phyloP scores from a whole-genome alignment of 1,140 invertebrate genomes.

The Heliconius nattereri region DNA sequence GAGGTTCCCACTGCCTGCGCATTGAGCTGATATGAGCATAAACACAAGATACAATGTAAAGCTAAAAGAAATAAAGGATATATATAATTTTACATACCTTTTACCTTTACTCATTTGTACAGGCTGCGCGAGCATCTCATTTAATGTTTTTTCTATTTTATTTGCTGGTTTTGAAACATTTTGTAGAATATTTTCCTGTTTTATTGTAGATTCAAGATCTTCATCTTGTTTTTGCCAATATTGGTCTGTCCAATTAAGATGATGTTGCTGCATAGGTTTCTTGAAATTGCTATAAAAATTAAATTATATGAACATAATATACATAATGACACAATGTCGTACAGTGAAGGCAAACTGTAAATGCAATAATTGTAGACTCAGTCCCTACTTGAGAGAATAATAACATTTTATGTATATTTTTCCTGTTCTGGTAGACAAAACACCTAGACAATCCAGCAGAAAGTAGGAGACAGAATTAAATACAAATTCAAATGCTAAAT shows the following conservation, averaged over 20 bases:
- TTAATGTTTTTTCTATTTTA: conserved; percentile 41
- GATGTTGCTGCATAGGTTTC: not conserved
- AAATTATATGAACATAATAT: not conserved
- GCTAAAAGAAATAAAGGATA: not conserved
- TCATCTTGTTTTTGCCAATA: conserved; percentile 24
- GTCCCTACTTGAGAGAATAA: too few relatives aligned
- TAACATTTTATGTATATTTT: too few relatives aligned
- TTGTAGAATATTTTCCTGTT: not conserved
- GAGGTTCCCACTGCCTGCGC: too few relatives aligned
- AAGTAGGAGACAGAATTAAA: too few relatives aligned
- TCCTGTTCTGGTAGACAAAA: too few relatives aligned
- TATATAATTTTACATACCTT: conserved; percentile 39
- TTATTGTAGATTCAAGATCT: not conserved
- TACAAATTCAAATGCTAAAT: too few relatives aligned
- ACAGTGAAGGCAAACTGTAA: too few relatives aligned
- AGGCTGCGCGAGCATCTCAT: conserved; percentile 42
- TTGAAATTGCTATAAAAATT: conserved; percentile 1
- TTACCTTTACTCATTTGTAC: conserved; percentile 50
- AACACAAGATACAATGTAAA: not conserved
- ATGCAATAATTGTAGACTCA: too few relatives aligned
- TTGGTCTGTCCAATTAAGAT: conserved; percentile 12
- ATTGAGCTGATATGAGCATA: not conserved
- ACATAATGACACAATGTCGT: too few relatives aligned
- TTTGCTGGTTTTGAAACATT: conserved; percentile 17
- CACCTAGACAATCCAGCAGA: too few relatives aligned